Percentiles rank a stretch among this genome's conserved stretches.
These are phyloP conservation scores for Centrocercus urophasianus DNA, from an alignment of 2,113 vertebrate genomes.

Conservation along the genomic window DNA sequence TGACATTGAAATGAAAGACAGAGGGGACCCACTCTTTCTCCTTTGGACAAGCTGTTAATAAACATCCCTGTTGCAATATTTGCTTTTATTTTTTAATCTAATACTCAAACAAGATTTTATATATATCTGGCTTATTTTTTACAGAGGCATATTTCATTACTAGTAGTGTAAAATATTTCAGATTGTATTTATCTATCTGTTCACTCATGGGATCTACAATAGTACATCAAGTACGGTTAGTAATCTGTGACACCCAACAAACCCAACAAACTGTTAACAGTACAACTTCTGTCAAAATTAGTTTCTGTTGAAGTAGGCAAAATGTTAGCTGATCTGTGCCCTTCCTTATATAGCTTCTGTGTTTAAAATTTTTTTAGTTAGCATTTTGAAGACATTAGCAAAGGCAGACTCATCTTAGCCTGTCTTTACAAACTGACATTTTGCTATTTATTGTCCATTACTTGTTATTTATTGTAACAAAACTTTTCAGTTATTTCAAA, in stretches of 20 bases:
- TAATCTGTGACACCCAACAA: not conserved
- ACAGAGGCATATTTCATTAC: not conserved
- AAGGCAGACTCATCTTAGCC: not conserved
- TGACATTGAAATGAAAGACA: not conserved
- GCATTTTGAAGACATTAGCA: not conserved
- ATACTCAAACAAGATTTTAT: not conserved
- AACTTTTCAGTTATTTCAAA: not conserved
- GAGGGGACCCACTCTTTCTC: not conserved
- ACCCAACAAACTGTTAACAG: not conserved
- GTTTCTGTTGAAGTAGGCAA: not conserved
- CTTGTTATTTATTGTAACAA: not conserved
- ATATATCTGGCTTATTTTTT: not conserved
- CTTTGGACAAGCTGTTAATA: not conserved
- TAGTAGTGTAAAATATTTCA: not conserved
- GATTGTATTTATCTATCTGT: not conserved
- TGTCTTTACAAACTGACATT: not conserved
- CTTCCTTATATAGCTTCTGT: not conserved
- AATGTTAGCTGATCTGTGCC: not conserved
- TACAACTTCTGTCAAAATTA: not conserved
- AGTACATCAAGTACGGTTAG: not conserved
- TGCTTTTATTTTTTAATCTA: not conserved
- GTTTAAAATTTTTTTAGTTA: not conserved
- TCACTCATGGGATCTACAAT: not conserved
- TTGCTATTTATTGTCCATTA: not conserved
- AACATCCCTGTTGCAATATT: not conserved